Evolutionary conservation across 2,888 invertebrate species (phyloP), one percentile per base, ranked within the genome.

Genomic region (Thera britannica): DNA sequence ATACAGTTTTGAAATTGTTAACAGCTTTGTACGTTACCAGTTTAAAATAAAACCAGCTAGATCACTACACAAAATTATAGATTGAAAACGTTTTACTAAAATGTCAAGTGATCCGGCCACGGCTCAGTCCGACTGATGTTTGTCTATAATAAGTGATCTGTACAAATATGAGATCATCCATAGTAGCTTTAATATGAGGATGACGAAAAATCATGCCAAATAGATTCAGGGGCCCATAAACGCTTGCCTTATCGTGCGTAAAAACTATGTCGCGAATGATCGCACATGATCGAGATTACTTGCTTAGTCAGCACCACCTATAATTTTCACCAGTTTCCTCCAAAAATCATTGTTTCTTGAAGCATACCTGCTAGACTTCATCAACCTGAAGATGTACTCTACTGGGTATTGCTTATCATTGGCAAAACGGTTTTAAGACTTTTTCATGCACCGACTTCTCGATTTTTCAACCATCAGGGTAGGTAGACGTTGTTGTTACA

Each of bases 1-100:
- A 74, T 77, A 75, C 74, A 79, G 79, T 85, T 81, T 75, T 78
- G 75, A 82, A 83, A 84, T 82, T 78, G 76, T 82, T 80, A 80
- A 80, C 80, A 81, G 80, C 78, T 80, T 77, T 75, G 62, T 54
- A 61, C 51, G 51, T 54, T 34, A 35, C 9, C 36, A 62, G 55
- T 12, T 8, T 4, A 60, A 38, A 44, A 46, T 23, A 56, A 23
- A n/a, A 36, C 3, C 34, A 46, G 64, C 58, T 61, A 3, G 46
- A 34, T 41, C n/a, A 58, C 11, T 66, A 8, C 36, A 35, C 55
- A 2, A 49, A 48, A 23, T 35, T 46, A 5, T 52, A 51, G 2
- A 38, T 3, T 6, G 4, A 38, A 5, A 38, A 38, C 38, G n/a
- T 11, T n/a, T n/a, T 3, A 12, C 23, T 2, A 51, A 6, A 2